These are phyloP conservation scores for Vanessa atalanta DNA, from an alignment of 1,140 invertebrate species.

Conservation along the genomic window DNA sequence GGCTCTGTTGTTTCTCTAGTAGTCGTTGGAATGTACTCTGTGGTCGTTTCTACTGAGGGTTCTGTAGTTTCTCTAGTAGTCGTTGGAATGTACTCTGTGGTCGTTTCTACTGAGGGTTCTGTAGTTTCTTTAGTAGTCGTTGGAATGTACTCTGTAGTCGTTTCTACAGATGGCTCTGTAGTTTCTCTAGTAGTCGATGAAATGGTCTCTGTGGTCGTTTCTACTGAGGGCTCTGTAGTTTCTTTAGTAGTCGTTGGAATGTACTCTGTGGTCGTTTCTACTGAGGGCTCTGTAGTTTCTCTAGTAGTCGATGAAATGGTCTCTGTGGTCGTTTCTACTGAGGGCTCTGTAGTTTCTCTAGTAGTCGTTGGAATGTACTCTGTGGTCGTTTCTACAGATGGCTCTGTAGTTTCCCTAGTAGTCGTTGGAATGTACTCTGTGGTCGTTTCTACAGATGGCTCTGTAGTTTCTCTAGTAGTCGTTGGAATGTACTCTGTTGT, in stretches of 20 bases:
- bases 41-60: not conserved
- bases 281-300: slow-evolving; percentile 2
- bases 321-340: not conserved
- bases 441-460: not conserved
- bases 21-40: not conserved
- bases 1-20: not conserved
- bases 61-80: slow-evolving; percentile 4
- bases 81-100: not conserved
- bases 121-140: not conserved
- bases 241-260: too few relatives aligned
- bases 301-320: not conserved
- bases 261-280: not conserved
- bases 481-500: not conserved
- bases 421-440: not conserved
- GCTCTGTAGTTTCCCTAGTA: not conserved
- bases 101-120: not conserved
- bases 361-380: too few relatives aligned
- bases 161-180: not conserved
- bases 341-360: not conserved
- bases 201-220: not conserved
- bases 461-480: not conserved
- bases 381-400: not conserved
- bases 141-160: not conserved
- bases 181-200: not conserved
- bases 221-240: not conserved